These are phyloP conservation scores for Ursus arctos DNA, from an alignment of 2,113 vertebrate genomes.

Conservation along the genomic window DNA sequence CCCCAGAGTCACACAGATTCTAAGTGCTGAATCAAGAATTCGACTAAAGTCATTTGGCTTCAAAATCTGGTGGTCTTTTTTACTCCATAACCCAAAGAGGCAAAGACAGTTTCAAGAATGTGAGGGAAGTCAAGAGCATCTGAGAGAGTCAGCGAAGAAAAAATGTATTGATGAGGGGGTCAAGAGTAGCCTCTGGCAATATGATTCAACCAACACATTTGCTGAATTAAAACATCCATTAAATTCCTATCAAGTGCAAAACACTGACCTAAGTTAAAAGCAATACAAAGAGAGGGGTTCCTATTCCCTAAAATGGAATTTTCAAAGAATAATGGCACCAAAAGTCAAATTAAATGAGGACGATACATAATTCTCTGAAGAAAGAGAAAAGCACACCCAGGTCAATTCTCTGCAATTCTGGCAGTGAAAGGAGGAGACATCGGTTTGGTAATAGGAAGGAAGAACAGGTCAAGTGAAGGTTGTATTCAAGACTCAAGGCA, in stretches of 20 bases:
- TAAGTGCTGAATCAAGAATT: not conserved
- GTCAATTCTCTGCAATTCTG: not conserved
- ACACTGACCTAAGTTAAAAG: not conserved
- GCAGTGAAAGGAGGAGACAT: not conserved
- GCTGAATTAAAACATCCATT: slow-evolving; percentile 25
- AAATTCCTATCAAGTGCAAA: not conserved
- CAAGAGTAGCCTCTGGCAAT: not conserved
- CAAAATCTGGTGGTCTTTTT: not conserved
- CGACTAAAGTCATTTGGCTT: not conserved
- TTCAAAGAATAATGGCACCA: not conserved
- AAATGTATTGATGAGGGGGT: not conserved
- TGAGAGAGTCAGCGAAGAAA: not conserved
- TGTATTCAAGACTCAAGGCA: slow-evolving; percentile 67
- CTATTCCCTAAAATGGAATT: not conserved
- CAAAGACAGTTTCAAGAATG: slow-evolving; percentile 24
- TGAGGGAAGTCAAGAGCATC: not conserved
- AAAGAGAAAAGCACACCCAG: not conserved
- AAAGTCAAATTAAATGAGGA: slow-evolving; percentile 11
- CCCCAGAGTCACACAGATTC: not conserved
- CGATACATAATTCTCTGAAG: not conserved
- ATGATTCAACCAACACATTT: not conserved
- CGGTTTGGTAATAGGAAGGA: not conserved
- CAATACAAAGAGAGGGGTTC: not conserved
- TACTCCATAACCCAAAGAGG: not conserved
- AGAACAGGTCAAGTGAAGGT: slow-evolving; percentile 4